Conservation (phyloP, 92 coral and sea anemone genomes). For the Porites divaricata region DNA sequence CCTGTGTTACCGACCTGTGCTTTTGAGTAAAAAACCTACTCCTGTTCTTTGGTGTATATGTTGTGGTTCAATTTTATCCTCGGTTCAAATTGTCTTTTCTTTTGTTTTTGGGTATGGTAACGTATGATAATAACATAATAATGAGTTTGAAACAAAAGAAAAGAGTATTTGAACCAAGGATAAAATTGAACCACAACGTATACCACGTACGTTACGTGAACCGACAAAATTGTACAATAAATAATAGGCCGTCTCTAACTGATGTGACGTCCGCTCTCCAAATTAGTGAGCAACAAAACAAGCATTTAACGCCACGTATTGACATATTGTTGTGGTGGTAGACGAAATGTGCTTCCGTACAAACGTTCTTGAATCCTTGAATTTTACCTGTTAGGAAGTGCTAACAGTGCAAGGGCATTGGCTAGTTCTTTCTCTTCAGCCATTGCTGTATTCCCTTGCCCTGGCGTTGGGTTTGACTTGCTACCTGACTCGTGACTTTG, state of each 20-base stretch:
- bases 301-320: not conserved
- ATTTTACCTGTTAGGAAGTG: conserved; percentile 71
- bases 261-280: not conserved
- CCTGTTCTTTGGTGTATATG: not conserved
- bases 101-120: too few relatives aligned
- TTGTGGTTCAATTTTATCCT: too few relatives aligned
- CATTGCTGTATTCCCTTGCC: conserved; percentile 52
- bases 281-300: not conserved
- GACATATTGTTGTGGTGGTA: not conserved
- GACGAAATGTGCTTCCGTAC: not conserved
- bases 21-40: not conserved
- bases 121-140: too few relatives aligned
- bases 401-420: conserved; percentile 77
- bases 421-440: conserved; percentile 85
- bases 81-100: too few relatives aligned
- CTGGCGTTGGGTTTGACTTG: conserved; percentile 53
- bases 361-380: too few relatives aligned
- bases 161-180: too few relatives aligned
- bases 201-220: too few relatives aligned
- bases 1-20: not conserved
- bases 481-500: conserved; percentile 35
- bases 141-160: too few relatives aligned
- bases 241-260: too few relatives aligned
- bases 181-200: too few relatives aligned
- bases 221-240: too few relatives aligned